Conservation (phyloP, 2,113 vertebrate genomes). For the Formicarius rufipectus region DNA sequence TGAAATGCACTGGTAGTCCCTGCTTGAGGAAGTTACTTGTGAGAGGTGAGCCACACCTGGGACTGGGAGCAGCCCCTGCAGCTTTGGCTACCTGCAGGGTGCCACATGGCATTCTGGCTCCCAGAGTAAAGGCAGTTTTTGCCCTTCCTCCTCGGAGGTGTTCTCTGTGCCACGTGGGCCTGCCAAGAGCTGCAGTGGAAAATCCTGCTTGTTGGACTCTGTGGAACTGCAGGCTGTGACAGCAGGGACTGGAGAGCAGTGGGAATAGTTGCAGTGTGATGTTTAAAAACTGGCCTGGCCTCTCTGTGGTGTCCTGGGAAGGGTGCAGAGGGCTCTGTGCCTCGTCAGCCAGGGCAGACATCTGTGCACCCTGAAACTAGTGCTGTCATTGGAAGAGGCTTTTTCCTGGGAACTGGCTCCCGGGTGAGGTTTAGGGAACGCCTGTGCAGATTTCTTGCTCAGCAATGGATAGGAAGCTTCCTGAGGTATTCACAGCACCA, state of each 20-base stretch:
- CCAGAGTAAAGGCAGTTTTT: not conserved
- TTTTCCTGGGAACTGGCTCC: not conserved
- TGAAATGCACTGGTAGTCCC: not conserved
- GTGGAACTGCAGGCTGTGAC: not conserved
- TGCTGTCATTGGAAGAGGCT: not conserved
- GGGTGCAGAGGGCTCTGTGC: not conserved
- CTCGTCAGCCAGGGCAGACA: not conserved
- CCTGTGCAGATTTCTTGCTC: not conserved
- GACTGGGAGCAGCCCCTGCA: not conserved
- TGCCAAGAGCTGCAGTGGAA: not conserved
- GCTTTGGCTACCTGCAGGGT: not conserved
- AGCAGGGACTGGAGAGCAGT: not conserved
- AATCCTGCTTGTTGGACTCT: not conserved
- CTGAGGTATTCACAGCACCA: not conserved
- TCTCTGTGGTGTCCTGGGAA: not conserved
- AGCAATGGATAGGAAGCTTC: not conserved
- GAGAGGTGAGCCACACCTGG: not conserved
- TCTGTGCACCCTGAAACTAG: not conserved
- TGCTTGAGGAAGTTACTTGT: not conserved
- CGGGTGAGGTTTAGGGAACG: not conserved
- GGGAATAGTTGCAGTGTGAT: not conserved
- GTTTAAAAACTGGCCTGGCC: not conserved
- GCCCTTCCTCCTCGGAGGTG: not conserved
- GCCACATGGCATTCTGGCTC: not conserved
- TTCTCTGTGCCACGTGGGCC: not conserved